These are phyloP conservation scores for Spongilla lacustris DNA, from an alignment of 37 sponge, comb jelly and placozoan genomes.

Conservation along the genomic window DNA sequence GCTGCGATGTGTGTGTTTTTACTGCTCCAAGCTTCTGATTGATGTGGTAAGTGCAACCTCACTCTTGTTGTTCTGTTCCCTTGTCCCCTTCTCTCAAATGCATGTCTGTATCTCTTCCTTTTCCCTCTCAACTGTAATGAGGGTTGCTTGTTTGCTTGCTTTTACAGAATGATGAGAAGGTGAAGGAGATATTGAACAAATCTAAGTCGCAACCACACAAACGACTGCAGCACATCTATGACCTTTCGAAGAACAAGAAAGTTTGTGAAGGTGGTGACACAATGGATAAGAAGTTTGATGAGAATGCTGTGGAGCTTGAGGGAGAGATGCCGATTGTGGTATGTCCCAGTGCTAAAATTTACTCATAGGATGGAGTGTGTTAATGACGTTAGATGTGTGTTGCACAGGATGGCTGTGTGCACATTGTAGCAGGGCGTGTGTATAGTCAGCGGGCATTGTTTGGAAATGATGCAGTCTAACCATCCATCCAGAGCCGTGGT, in stretches of 20 bases:
- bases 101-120: neutral
- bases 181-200: conserved; percentile 86
- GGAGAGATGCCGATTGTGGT: neutral
- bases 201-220: conserved; percentile 49
- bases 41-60: conserved; percentile 67
- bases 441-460: neutral
- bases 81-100: neutral
- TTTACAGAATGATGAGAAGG: conserved; percentile 82
- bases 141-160: neutral
- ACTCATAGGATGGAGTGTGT: neutral
- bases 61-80: neutral
- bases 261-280: conserved; percentile 82
- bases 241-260: conserved; percentile 80
- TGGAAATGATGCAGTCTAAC: neutral
- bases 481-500: conserved; percentile 50
- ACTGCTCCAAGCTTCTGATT: conserved; percentile 93
- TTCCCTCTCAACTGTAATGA: neutral
- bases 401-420: neutral
- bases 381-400: neutral
- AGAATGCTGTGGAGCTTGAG: conserved; percentile 9
- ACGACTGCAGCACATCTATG: conserved; percentile 88
- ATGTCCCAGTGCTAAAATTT: too few species aligned
- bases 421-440: neutral
- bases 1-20: conserved; percentile 97
- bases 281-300: conserved; percentile 59